Base-by-base conservation (phyloP, 2,797 vertebrate genomes). In the Manis crassicaudata region DNA sequence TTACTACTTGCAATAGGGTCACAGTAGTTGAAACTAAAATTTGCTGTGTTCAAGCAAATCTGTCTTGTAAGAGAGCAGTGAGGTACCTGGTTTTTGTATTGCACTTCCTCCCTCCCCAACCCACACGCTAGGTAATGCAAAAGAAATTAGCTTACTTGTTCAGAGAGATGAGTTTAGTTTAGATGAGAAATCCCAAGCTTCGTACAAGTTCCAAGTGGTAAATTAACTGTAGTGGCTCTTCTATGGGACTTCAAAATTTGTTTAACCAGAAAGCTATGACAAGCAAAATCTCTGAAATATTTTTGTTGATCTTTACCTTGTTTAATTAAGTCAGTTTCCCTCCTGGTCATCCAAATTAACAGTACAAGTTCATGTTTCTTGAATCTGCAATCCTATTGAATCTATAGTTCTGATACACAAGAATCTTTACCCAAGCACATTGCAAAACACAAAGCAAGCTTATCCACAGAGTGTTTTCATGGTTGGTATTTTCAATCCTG, bases 271-370 rank as follows among this genome's bases (percentile, higher is more conserved):
- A 79, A 88, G 29, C 73, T 70, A 70, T 46, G 60, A 80, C 68
- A 95, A 94, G 13, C 17, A 60, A 83, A 89, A 76, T 21, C 43
- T 87, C 50, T 67, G 12, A 84, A 88, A 73, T 60, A 35, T 37
- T 85, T 97, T 92, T 77, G 58, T 50, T 63, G 70, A 50, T 62
- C 23, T 67, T 85, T 95, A 46, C 37, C 52, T 82, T 63, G 29
- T 90, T 92, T 95, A 90, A 81, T 77, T 82, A 92, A 82, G 80
- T 94, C 62, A 76, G 4, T 67, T 94, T 95, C n/a, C 63, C 63
- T 90, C 27, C 73, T 20, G 18, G 27, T 81, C 43, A 85, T 76
- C 35, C n/a, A 93, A 88, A 92, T 88, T 73, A 90, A 92, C 23
- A 92, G 62, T 93, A 27, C 7, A 77, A 87, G 16, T 58, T 73